Conservation (phyloP, 1,140 invertebrate genomes). For the Rhizoglyphus robini region DNA sequence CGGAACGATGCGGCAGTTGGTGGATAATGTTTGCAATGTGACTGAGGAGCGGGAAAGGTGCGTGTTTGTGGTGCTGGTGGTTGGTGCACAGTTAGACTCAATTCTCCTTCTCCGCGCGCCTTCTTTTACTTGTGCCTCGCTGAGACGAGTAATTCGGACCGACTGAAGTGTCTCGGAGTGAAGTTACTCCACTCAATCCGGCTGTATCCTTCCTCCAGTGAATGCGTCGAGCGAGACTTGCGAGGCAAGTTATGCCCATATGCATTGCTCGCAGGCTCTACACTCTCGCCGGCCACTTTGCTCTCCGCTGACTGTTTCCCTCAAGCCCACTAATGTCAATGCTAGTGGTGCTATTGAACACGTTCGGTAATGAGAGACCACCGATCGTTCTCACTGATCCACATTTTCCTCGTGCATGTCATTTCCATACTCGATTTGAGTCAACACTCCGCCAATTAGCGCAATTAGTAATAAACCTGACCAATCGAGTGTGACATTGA, state of each 20-base stretch:
- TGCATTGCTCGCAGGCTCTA: background rate
- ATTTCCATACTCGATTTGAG: no score
- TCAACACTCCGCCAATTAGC: conserved; percentile 9
- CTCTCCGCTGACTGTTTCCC: background rate
- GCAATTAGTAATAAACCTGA: background rate
- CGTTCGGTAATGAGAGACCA: background rate
- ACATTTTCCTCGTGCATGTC: background rate
- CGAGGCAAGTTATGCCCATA: conserved; percentile 6
- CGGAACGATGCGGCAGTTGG: no score
- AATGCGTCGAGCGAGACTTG: conserved; percentile 10
- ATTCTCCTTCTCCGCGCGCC: no score
- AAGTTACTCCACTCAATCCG: no score
- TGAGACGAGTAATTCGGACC: no score
- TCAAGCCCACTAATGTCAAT: background rate
- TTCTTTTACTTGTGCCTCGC: no score
- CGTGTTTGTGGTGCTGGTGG: no score
- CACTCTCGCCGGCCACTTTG: background rate
- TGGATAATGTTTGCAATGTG: no score
- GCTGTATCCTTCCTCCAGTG: no score
- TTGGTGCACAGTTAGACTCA: no score
- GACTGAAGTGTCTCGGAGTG: no score
- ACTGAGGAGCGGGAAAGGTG: no score
- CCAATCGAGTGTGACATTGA: conserved; percentile 5
- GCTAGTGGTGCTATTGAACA: background rate
- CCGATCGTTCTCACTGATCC: background rate